Evolutionary conservation across 2,113 vertebrate genomes (phyloP).

Genomic region (Sander lucioperca): DNA sequence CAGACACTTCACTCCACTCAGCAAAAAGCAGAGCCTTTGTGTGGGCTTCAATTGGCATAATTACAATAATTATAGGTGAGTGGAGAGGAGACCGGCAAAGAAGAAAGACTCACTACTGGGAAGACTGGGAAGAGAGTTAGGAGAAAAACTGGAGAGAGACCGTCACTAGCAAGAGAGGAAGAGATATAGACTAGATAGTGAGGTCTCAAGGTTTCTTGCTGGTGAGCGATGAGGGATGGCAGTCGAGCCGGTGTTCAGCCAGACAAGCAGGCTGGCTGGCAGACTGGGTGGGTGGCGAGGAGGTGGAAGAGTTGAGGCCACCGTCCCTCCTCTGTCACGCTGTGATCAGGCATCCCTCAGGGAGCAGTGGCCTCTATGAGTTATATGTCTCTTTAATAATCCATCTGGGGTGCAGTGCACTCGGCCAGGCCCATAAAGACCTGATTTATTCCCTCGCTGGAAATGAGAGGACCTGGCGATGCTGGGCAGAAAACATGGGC

Average conservation of each 20-base stretch:
- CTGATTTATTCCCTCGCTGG: slow-evolving; percentile 81
- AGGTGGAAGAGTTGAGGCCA: slow-evolving; percentile 61
- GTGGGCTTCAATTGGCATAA: slow-evolving; percentile 42
- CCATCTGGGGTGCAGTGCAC: slow-evolving; percentile 75
- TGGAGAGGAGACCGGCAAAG: slow-evolving; percentile 8
- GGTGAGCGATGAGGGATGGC: slow-evolving; percentile 48
- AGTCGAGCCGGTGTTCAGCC: slow-evolving; percentile 47
- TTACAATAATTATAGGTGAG: slow-evolving; percentile 60
- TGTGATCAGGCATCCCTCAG: slow-evolving; percentile 75
- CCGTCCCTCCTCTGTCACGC: slow-evolving; percentile 57
- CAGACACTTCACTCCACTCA: slow-evolving; percentile 37
- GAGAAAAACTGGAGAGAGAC: slow-evolving; percentile 10
- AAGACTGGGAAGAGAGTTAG: not conserved
- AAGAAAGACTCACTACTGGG: not conserved
- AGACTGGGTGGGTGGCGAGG: slow-evolving; percentile 62
- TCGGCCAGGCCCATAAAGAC: slow-evolving; percentile 77
- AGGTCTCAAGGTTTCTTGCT: slow-evolving; percentile 66
- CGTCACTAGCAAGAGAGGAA: not conserved
- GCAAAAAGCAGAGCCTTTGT: slow-evolving; percentile 31
- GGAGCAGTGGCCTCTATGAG: slow-evolving; percentile 79
- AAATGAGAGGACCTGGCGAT: slow-evolving; percentile 74
- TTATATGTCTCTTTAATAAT: slow-evolving; percentile 84
- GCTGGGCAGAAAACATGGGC: slow-evolving; percentile 56
- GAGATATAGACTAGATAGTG: slow-evolving; percentile 23
- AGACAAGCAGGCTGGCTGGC: slow-evolving; percentile 57